Conservation (phyloP, 2,888 invertebrate genomes). For the Conops quadrifasciatus region DNA sequence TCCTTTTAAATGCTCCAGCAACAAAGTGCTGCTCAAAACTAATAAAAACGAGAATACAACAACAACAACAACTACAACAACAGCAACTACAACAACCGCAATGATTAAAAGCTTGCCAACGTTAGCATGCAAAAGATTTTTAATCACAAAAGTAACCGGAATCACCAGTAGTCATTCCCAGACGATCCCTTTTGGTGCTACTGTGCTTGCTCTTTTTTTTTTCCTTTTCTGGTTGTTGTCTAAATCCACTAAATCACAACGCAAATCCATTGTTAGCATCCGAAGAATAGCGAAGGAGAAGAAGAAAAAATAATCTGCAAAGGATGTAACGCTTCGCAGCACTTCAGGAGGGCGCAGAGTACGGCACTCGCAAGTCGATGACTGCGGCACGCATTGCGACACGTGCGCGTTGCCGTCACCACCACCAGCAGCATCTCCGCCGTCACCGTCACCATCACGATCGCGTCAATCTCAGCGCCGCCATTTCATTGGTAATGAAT, state of each 20-base stretch:
- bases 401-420: conserved; percentile 25
- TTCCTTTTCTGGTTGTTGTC: not conserved
- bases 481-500: no score
- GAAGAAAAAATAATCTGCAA: not conserved
- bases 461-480: no score
- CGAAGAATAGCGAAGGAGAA: not conserved
- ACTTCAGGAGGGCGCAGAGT: not conserved
- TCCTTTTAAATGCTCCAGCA: conserved; percentile 23
- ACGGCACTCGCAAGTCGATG: conserved; percentile 17
- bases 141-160: conserved; percentile 7
- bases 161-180: not conserved
- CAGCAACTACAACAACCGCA: conserved; percentile 1
- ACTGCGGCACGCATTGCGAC: conserved; percentile 25
- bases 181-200: not conserved
- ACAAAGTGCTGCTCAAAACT: not conserved
- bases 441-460: not conserved
- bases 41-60: not conserved
- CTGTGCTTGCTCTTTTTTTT: not conserved
- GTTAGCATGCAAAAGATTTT: not conserved
- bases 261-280: conserved; percentile 44
- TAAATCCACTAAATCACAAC: conserved; percentile 34
- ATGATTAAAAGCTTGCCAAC: not conserved
- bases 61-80: conserved; percentile 11
- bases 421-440: conserved; percentile 2
- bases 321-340: not conserved